Evolutionary conservation across 2,888 invertebrate genomes (phyloP), one percentile per base, ranked within the genome.

Genomic region (Cephus spinipes): DNA sequence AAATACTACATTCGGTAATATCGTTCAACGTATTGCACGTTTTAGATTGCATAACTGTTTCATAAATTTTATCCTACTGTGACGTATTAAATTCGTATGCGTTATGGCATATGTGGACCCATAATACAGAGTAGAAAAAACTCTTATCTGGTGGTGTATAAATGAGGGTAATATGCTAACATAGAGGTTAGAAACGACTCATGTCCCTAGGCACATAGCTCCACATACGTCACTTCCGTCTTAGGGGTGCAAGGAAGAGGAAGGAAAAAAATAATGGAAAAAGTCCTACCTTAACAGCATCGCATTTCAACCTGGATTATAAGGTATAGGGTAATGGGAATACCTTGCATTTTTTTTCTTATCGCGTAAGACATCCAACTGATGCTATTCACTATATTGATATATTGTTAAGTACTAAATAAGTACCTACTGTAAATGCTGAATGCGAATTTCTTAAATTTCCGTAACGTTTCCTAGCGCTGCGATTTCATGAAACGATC

Each of bases 131-230:
- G 23, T 3, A 55, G 55, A 55, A 55, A 55, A 55, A 81, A 79
- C 74, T 81, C 81, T 83, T 83, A 83, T 83, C 81, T 80, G 71
- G 36, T 79, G 77, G 80, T 76, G 78, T 83, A 83, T 82, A 81
- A 83, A 83, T 83, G 83, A 79, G 80, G 77, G 82, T 80, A 83
- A 83, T 83, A 83, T 83, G 79, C 81, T 68, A 76, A 78, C 81
- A 77, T 81, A 80, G 81, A 82, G 80, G 79, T 81, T 81, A 81
- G 81, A 81, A 81, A 81, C 79, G 81, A 81, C 79, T 81, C 79
- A 78, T 78, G 83, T 83, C 81, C 81, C 77, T 79, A 81, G 79
- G 79, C 81, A 83, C 80, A 83, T 81, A 80, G 80, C 79, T 77
- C 78, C 74, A 80, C 80, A 81, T 81, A 81, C 79, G 82, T 83